Conservation (phyloP, 2,888 invertebrate species). For the Limnephilus marmoratus region DNA sequence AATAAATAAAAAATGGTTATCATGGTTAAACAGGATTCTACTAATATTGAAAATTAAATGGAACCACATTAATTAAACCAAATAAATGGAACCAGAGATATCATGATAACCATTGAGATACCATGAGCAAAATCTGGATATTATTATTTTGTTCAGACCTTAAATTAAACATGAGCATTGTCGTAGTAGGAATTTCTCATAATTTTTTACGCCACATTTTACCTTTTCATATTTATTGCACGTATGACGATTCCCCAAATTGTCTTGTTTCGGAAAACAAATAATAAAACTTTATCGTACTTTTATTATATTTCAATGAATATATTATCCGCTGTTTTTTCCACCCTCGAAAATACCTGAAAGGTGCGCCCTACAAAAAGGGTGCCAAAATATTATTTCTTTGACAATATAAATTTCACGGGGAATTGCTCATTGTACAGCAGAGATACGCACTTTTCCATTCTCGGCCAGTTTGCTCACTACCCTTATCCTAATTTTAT, state of each 20-base stretch:
- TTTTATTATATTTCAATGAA: conserved; percentile 10
- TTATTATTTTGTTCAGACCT: too few relatives aligned
- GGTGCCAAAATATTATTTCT: conserved; percentile 31
- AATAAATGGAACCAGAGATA: too few relatives aligned
- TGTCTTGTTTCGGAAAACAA: conserved; percentile 7
- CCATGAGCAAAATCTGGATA: too few relatives aligned
- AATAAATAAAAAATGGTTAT: too few relatives aligned
- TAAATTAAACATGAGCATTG: neutral
- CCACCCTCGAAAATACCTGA: neutral
- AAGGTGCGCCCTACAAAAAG: neutral
- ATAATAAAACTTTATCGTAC: neutral
- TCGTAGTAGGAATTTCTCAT: neutral
- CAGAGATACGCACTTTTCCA: conserved; percentile 10
- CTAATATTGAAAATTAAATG: too few relatives aligned
- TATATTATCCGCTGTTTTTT: neutral
- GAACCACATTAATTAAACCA: too few relatives aligned
- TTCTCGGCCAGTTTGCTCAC: conserved; percentile 32
- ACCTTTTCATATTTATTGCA: conserved; percentile 2
- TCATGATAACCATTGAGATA: too few relatives aligned
- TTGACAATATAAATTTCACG: conserved; percentile 27
- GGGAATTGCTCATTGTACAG: conserved; percentile 27
- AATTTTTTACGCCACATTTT: neutral
- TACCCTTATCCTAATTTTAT: conserved; percentile 62
- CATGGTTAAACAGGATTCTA: too few relatives aligned
- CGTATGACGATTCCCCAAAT: neutral